Evolutionary conservation across 2,113 vertebrate genomes (phyloP), one percentile per base, ranked within the genome.

Genomic region (Formicarius rufipectus): DNA sequence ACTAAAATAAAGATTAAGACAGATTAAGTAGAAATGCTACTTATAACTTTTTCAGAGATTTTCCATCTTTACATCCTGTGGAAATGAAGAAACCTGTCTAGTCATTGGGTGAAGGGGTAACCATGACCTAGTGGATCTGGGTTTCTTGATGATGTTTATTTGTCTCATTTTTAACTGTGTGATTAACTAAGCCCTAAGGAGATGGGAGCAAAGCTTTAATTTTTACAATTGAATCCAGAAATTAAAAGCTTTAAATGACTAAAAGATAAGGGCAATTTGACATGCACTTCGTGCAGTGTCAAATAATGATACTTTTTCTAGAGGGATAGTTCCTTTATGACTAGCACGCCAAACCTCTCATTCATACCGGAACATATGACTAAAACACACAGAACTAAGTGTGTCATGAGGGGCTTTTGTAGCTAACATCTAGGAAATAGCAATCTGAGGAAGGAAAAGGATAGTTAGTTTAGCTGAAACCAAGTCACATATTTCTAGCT

Each of bases 201-300:
- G 31, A 44, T 67, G 33, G 44, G 44, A 94, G 31, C 23, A 87
- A 91, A 90, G 55, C 85, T 90, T 91, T 93, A 24, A 90, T 96
- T 96, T 96, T 93, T 92, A 45, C 78, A 86, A 80, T 94, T 94
- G 37, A 31, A 25, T 81, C 63, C 33, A 90, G 62, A 86, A 94
- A 84, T 88, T 67, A 95, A 85, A 94, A 92, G 86, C 74, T 49
- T 93, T 73, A 85, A 92, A 85, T 89, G 50, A 89, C 53, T 86
- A 39, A 87, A 94, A 92, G 69, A 94, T 86, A 86, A 82, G 52
- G 42, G 40, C 49, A 91, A 93, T 84, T 92, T 88, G 60, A 39
- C 16, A 31, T n/a, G 47, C 4, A 40, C 76, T 85, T 89, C 88
- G 37, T 85, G 28, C 49, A 75, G 16, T 76, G 64, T 63, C 68